Evolutionary conservation across 2,888 invertebrate species (phyloP), one percentile per base, ranked within the genome.

Genomic region (Brenthis daphne): DNA sequence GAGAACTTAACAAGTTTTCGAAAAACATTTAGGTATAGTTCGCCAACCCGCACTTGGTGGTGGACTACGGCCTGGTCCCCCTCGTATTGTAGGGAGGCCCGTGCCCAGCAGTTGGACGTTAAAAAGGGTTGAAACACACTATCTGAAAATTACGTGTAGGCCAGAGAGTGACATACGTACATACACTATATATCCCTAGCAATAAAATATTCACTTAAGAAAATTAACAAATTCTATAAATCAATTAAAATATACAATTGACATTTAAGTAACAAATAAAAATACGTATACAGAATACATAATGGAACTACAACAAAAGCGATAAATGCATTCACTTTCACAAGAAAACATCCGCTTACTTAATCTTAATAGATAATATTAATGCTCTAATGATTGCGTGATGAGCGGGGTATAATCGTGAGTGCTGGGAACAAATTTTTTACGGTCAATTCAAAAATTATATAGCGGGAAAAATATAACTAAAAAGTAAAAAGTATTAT

Each of bases 301-400:
- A 58, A 57, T 57, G 33, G 54, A 53, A 58, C 55, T 48, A 47
- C 61, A 20, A 67, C 50, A 68, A 61, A 69, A 64, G 57, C 61
- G 66, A 69, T 68, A 67, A 63, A 63, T 55, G 58, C 57, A 65
- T 77, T 76, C 76, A 77, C 77, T 77, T 77, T 75, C 73, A 71
- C 73, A 60, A 55, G 68, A 73, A 72, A 73, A 73, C 70, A 72
- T 68, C 75, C 76, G 73, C 68, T 70, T 77, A 74, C 70, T 74
- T 69, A 74, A 75, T 70, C 71, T 58, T 70, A 71, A 72, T 70
- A 72, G 65, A 66, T 73, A 71, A 69, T 71, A 73, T 71, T 70
- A 75, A 70, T 69, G 72, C 67, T 43, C 66, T 65, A 67, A 71
- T 68, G 61, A 70, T 67, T 54, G 67, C 72, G 70, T 66, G 65